Percentiles rank a stretch among this genome's conserved stretches.
phyloP scores from a whole-genome alignment of 2,113 vertebrate species.

The Myrmecobius fasciatus region DNA sequence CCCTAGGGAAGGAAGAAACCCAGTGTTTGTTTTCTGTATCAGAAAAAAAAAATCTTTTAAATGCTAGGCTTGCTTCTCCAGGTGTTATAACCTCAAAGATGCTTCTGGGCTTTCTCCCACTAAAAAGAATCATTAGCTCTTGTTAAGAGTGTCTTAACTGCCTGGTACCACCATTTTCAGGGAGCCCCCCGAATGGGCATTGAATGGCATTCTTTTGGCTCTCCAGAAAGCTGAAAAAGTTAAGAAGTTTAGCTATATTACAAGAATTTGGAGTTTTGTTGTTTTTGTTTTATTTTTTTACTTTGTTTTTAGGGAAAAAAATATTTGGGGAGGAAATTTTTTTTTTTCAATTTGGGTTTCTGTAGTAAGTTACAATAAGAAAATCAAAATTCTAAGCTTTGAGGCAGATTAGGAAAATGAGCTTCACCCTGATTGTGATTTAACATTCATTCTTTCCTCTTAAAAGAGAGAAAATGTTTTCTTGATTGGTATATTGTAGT shows the following conservation, averaged over 20 bases:
- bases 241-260: neutral
- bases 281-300: neutral
- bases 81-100: neutral
- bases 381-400: conserved; percentile 51
- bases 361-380: conserved; percentile 40
- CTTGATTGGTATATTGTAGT: conserved; percentile 54
- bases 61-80: neutral
- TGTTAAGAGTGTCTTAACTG: neutral
- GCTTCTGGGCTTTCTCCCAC: neutral
- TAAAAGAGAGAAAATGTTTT: conserved; percentile 47
- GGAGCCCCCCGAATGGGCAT: conserved; percentile 8
- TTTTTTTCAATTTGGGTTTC: conserved; percentile 38
- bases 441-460: conserved; percentile 47
- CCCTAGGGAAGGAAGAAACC: conserved; percentile 30
- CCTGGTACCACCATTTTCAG: conserved; percentile 14
- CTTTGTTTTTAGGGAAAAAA: conserved; percentile 57
- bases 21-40: conserved; percentile 31
- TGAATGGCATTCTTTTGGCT: conserved; percentile 29
- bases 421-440: conserved; percentile 19
- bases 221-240: neutral
- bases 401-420: conserved; percentile 62
- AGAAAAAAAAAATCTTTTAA: conserved; percentile 9
- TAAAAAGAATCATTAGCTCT: neutral
- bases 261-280: neutral
- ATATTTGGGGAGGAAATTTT: conserved; percentile 73